These are phyloP conservation scores for Azorinus chamasolen DNA, from an alignment of 2,888 invertebrate genomes.

Conservation along the genomic window DNA sequence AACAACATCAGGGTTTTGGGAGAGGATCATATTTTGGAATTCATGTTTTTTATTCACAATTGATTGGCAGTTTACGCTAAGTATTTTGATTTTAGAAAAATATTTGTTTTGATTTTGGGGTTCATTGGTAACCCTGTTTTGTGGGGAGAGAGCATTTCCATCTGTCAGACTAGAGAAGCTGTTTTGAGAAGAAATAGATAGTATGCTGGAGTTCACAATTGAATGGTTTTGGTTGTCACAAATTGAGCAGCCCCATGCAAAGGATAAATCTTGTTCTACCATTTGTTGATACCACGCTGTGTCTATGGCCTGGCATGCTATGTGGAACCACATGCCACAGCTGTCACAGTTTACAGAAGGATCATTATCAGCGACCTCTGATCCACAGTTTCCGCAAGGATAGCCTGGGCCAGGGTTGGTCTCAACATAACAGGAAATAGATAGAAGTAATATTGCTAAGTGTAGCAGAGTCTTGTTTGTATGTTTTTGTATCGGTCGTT, in stretches of 20 bases:
- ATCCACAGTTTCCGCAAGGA: slow-evolving; percentile 6
- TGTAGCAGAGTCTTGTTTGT: not conserved
- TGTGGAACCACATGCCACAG: slow-evolving; percentile 13
- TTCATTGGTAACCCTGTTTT: not conserved
- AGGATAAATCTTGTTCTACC: not conserved
- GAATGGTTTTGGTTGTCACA: slow-evolving; percentile 9
- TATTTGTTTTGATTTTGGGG: not conserved
- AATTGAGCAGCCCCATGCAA: slow-evolving; percentile 7
- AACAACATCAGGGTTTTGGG: slow-evolving; percentile 9
- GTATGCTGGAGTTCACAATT: slow-evolving; percentile 1
- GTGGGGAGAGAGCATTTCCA: not conserved
- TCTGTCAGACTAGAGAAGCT: slow-evolving; percentile 7
- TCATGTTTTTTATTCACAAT: slow-evolving; percentile 17
- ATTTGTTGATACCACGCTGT: slow-evolving; percentile 6
- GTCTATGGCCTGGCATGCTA: slow-evolving; percentile 9
- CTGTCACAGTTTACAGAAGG: slow-evolving; percentile 3
- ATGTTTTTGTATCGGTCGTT: not conserved
- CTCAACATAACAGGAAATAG: slow-evolving; percentile 8
- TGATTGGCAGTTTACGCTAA: slow-evolving; percentile 16
- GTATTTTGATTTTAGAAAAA: not conserved
- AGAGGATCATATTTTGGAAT: not conserved
- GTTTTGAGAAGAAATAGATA: slow-evolving; percentile 4
- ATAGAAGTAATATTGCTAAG: slow-evolving; percentile 4
- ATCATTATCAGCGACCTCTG: slow-evolving; percentile 1
- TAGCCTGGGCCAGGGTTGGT: slow-evolving; percentile 6